These are phyloP conservation scores for Corythaixoides concolor DNA, from an alignment of 2,113 vertebrate genomes.

Conservation along the genomic window DNA sequence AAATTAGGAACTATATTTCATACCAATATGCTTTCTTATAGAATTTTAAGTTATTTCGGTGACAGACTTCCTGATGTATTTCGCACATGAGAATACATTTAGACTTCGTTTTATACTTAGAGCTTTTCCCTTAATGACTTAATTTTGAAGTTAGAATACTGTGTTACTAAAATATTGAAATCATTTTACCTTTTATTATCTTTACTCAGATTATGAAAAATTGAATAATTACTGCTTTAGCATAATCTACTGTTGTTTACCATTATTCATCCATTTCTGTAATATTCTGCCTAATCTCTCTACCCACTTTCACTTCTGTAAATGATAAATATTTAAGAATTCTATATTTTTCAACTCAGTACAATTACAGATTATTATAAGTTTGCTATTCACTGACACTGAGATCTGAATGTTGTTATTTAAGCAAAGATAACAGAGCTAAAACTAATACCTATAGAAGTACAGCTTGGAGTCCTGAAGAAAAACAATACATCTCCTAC, in stretches of 20 bases:
- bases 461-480: neutral
- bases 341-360: neutral
- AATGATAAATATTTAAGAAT: neutral
- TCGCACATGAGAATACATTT: slow-evolving; percentile 9
- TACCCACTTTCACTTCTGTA: neutral
- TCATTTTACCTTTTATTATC: neutral
- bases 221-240: neutral
- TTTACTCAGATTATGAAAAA: neutral
- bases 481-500: neutral
- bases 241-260: neutral
- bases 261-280: neutral
- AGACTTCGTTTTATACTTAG: slow-evolving; percentile 15
- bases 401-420: neutral
- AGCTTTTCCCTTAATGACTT: slow-evolving; percentile 33
- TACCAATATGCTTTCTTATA: neutral
- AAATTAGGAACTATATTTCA: neutral
- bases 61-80: slow-evolving; percentile 12
- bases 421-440: neutral
- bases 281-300: neutral
- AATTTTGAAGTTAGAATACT: neutral
- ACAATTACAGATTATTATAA: neutral
- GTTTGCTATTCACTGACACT: neutral
- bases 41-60: slow-evolving; percentile 21
- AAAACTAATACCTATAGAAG: neutral
- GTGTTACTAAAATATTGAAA: neutral